phyloP scores from a whole-genome alignment of 2,888 invertebrate species.

The Apamea sordens region DNA sequence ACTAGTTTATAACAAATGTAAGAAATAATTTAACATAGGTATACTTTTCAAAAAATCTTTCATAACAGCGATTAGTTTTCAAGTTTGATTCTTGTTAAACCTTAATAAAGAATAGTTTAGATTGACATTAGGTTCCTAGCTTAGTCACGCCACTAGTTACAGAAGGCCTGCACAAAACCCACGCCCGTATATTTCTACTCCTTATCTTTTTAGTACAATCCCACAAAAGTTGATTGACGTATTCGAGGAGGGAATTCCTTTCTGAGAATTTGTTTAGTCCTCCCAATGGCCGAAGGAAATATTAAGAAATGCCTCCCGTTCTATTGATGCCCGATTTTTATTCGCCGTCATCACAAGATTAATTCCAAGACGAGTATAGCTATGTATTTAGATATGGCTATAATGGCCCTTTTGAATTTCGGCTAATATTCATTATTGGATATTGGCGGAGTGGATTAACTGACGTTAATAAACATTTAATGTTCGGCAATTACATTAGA shows the following conservation, averaged over 20 bases:
- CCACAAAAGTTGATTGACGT: slow-evolving; percentile 86
- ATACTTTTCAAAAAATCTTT: not conserved
- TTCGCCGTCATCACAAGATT: slow-evolving; percentile 74
- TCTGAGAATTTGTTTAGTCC: slow-evolving; percentile 84
- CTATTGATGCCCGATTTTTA: slow-evolving; percentile 74
- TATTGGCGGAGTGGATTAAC: slow-evolving; percentile 62
- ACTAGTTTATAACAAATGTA: not conserved
- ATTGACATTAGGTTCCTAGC: not conserved
- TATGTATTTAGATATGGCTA: slow-evolving; percentile 61
- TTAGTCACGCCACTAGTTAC: too few relatives aligned
- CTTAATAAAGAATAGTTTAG: not conserved
- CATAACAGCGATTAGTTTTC: not conserved
- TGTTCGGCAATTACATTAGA: slow-evolving; percentile 48
- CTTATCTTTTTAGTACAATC: slow-evolving; percentile 81
- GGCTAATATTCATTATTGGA: slow-evolving; percentile 64
- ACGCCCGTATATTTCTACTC: slow-evolving; percentile 56
- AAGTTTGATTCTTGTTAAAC: not conserved
- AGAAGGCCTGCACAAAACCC: slow-evolving; percentile 24
- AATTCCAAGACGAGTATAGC: slow-evolving; percentile 64
- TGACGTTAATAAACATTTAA: slow-evolving; percentile 56
- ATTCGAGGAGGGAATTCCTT: slow-evolving; percentile 80
- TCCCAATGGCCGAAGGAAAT: slow-evolving; percentile 78
- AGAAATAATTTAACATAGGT: not conserved
- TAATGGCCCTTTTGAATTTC: slow-evolving; percentile 67
- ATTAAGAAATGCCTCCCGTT: slow-evolving; percentile 78